Evolutionary conservation across 1,140 invertebrate genomes (phyloP).

Genomic region (Bombus waltoni): DNA sequence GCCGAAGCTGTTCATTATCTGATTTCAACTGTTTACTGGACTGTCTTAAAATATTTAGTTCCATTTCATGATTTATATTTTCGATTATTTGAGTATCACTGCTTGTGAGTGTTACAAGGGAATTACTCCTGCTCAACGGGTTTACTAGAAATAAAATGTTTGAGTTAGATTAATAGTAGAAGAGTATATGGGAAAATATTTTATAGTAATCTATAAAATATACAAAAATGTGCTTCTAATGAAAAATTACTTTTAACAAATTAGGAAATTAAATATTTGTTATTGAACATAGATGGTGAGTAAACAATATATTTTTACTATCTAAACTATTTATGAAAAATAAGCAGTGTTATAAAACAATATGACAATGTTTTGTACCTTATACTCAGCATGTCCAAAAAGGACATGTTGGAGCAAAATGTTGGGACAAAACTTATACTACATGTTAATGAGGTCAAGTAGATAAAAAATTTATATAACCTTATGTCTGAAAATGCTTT

Average conservation of each 20-base stretch:
- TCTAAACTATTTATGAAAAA: slow-evolving; percentile 5
- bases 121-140: slow-evolving; percentile 49
- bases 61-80: slow-evolving; percentile 78
- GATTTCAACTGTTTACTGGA: slow-evolving; percentile 83
- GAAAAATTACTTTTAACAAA: neutral
- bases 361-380: neutral
- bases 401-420: too few relatives aligned
- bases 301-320: slow-evolving; percentile 1
- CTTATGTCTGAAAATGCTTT: too few relatives aligned
- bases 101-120: slow-evolving; percentile 49
- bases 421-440: too few relatives aligned
- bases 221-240: slow-evolving; percentile 37
- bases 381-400: too few relatives aligned
- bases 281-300: slow-evolving; percentile 20
- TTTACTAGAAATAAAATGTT: slow-evolving; percentile 66
- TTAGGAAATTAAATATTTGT: neutral
- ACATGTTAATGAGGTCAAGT: too few relatives aligned
- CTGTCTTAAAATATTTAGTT: slow-evolving; percentile 82
- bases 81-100: slow-evolving; percentile 60
- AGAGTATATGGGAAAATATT: neutral
- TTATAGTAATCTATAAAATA: slow-evolving; percentile 16
- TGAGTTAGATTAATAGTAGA: slow-evolving; percentile 17
- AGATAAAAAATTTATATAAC: too few relatives aligned
- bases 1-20: slow-evolving; percentile 87
- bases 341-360: slow-evolving; percentile 2